Base-by-base conservation (phyloP, 2,113 vertebrate species). In the Lepisosteus osseus region DNA sequence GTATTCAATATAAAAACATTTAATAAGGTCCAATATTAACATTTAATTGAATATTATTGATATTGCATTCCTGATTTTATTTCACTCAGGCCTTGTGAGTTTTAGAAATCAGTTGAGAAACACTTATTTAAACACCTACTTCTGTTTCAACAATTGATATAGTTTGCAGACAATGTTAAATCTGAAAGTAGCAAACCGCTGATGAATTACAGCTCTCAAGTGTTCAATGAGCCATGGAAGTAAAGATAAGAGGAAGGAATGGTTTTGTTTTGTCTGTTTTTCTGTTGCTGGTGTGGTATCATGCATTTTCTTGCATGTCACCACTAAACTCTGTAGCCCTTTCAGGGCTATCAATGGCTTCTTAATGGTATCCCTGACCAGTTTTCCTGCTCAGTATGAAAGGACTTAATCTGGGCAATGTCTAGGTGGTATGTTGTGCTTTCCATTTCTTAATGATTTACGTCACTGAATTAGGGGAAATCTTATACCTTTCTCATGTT, bases 141-240 rank as follows among this genome's bases (percentile, higher is more conserved):
- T 83, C 77, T 72, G 70, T 74, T 67, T 6, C 42, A 65, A 43
- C 43, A 65, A 29, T 29, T 1, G 29, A 29, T 29, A 29, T 29
- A 29, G 29, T 29, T 29, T 73, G 74, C 68, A 42, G 54, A 67
- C 72, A 71, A 67, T 64, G 42, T 70, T 65, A 65, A 67, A 65
- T 45, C 44, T 54, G 47, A 73, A 72, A 67, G 41, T 40, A 61
- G 65, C 47, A 15, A 68, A 67, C 51, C 13, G 14, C 62, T 66
- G 76, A 80, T 62, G 74, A 78, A 80, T 63, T 7, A 29, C 43
- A 76, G 70, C 71, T 75, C 59, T 75, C 68, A 64, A 71, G 65
- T 69, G 61, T 70, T 59, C 78, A 66, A 79, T 86, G 82, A 72
- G 65, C 77, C 74, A 76, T 78, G 72, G 29, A 61, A 29, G 67